Base-by-base conservation (phyloP, 2,113 vertebrate species). In the Corapipo altera region DNA sequence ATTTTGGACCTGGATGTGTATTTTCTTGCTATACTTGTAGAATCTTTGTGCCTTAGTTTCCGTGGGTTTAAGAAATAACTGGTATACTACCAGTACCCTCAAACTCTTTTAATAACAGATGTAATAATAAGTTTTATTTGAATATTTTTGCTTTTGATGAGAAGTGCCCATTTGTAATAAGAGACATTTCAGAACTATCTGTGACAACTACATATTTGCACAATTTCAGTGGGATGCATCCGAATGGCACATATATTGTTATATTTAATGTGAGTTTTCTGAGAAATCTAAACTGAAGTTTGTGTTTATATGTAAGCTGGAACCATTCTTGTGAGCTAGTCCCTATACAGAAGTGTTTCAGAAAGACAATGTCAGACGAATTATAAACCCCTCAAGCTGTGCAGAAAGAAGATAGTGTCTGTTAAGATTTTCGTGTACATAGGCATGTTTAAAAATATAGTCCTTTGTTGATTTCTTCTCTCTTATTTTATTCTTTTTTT, bases 351-450 rank as follows among this genome's bases (percentile, higher is more conserved):
- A 80, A 61, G 74, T 76, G 91, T 71, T 22, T 92, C 89, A 91
- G 77, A 86, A 90, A 88, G 91, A 88, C 89, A 91, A 77, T 87
- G 91, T 96, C 72, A 91, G 88, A 73, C 48, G 17, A 88, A 88
- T 94, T 79, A 82, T 66, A 91, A 95, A 84, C 62, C 85, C 71
- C 62, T 85, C 92, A 95, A 92, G 89, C 94, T 88, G 61, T 83
- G 59, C 76, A 90, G 74, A 66, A 85, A 20, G 52, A 75, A 64
- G 46, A 91, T 32, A 66, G 37, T 89, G 83, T 93, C 82, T 92
- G 91, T 48, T 49, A 64, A 91, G 78, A 46, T 46, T 91, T 95
- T 72, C 21, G 9, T 93, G 59, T 90, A 58, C 77, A 74, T 39
- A 77, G 70, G 49, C 70, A 64, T 39, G 39, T 88, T 52, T 91